Base-by-base conservation (phyloP, 2,888 invertebrate genomes). In the Fissipunctia ypsillon region DNA sequence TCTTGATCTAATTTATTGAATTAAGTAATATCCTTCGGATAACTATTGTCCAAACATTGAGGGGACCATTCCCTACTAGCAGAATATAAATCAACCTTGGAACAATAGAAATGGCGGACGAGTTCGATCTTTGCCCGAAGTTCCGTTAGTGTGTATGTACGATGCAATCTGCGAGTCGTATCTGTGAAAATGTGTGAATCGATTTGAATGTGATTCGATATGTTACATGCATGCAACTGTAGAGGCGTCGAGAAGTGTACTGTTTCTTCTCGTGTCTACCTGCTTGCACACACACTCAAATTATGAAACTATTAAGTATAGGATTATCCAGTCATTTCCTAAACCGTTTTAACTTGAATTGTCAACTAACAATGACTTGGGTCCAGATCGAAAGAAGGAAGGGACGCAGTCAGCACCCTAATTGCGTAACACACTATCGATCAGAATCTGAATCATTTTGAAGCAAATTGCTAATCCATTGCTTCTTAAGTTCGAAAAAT, bases 51-150 rank as follows among this genome's bases (percentile, higher is more conserved):
- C 43, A 74, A 84, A 78, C 43, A 83, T 35, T 2, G 64, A 41
- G 69, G 84, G 74, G 56, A 48, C 10, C 4, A n/a, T 25, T 67
- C 61, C 28, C 64, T 48, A 14, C 52, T 48, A 22, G 28, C 38
- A 22, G 48, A 60, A 52, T 69, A 81, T 81, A 80, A 83, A 81
- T 80, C 80, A 80, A 71, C 41, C 43, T 5, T n/a, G 41, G 45
- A 50, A 64, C 54, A 70, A 60, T 28, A 28, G 19, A 2, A 52
- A 67, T 57, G 50, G 74, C 38, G 16, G 35, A 48, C 31, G 41
- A 64, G 69, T 67, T 59, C 56, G 61, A 31, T 48, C 50, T 73
- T 45, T 60, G 65, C 4, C 3, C 9, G 50, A 10, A 56, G 64
- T 57, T 68, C 25, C 43, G 48, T 60, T 76, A 50, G 45, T 25